Base-by-base conservation (phyloP, 2,113 vertebrate species). In the Corythaeola cristata region DNA sequence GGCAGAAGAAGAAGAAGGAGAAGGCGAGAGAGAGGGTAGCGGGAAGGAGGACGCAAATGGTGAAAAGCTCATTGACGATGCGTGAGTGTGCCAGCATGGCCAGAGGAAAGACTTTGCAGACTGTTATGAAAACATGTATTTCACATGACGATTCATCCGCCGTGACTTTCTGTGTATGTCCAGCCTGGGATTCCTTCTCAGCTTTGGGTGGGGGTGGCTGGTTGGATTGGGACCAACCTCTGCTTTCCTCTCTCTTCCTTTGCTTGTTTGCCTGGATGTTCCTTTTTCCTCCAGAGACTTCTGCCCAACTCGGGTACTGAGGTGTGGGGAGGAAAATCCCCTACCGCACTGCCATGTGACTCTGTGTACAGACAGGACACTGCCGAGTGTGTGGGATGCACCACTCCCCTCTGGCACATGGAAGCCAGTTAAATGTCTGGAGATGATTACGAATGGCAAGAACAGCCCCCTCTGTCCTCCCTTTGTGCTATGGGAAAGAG, bases 11-110 rank as follows among this genome's bases (percentile, higher is more conserved):
- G 96, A 92, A 67, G 11, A 98, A 98, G 4, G 98, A 97, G 94
- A 97, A 11, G 74, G 94, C 0, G 97, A 97, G 41, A 52, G 68
- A 50, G 96, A 97, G 47, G 90, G 79, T 15, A 77, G 73, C 2
- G 20, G 92, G 86, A 98, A 93, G 64, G 95, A 97, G 88, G 98
- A 98, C 1, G 97, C 98, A 95, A 99, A 99, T 3, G 98, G 98
- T 17, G 99, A 99, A 97, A 98, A 99, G 95, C 98, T 99, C 75
- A 98, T 99, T 12, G 99, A 99, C 94, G 99, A 99, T 75, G 97
- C 93, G 53, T 98, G 96, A 98, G 21, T n/a, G 52, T 85, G 53
- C 39, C 3, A 0, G 60, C 22, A 4, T 3, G 30, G 74, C 45
- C 56, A 47, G 74, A 52, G 76, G 53, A 81, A 59, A 63, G 85